phyloP scores from a whole-genome alignment of 2,888 invertebrate genomes.

The Helleia helle region DNA sequence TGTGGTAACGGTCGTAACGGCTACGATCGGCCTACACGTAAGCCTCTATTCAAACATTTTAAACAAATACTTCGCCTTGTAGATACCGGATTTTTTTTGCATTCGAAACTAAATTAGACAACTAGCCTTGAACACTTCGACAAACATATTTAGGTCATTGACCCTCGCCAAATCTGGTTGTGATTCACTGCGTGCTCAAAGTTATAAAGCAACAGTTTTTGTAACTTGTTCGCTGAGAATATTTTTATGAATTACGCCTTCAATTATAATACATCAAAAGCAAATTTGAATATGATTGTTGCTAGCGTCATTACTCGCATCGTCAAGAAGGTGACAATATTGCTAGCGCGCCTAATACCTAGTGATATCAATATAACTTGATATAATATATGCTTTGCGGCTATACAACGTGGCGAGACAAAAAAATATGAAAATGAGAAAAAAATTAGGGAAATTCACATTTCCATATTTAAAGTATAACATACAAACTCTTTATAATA shows the following conservation, averaged over 20 bases:
- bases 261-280: not conserved
- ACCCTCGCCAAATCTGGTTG: constrained; percentile 69
- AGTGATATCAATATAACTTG: too few species aligned
- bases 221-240: constrained; percentile 49
- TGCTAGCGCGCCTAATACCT: too few species aligned
- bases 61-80: constrained; percentile 41
- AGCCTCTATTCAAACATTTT: constrained; percentile 22
- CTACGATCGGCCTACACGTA: constrained; percentile 7
- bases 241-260: constrained; percentile 23
- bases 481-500: too few species aligned
- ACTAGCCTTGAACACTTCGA: constrained; percentile 67
- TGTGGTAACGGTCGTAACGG: not conserved
- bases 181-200: constrained; percentile 68
- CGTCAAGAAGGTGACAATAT: too few species aligned
- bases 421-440: too few species aligned
- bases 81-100: constrained; percentile 52
- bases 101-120: constrained; percentile 55
- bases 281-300: not conserved
- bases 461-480: too few species aligned
- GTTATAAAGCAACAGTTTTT: constrained; percentile 71
- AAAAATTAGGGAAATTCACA: too few species aligned
- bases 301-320: too few species aligned
- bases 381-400: too few species aligned
- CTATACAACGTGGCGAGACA: too few species aligned
- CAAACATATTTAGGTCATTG: constrained; percentile 71